Evolutionary conservation across 2,888 invertebrate genomes (phyloP).

Genomic region (Noctuana brunneofusca): DNA sequence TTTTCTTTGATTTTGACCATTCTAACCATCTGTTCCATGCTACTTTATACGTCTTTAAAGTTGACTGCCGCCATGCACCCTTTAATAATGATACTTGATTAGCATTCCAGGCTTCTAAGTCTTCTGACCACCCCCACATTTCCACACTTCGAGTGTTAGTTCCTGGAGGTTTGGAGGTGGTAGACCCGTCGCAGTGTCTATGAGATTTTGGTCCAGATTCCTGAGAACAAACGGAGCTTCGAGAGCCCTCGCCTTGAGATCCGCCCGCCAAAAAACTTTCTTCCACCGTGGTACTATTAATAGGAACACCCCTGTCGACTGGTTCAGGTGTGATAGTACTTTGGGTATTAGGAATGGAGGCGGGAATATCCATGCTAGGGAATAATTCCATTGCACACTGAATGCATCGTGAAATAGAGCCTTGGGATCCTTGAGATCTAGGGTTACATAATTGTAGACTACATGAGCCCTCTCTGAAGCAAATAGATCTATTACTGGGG

Average conservation of each 20-base stretch:
- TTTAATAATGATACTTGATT: background rate
- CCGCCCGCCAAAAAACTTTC: background rate
- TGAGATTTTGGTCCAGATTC: background rate
- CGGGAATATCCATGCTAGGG: background rate
- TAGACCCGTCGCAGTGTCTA: background rate
- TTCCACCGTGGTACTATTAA: background rate
- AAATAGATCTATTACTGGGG: background rate
- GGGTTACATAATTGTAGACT: background rate
- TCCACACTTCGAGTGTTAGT: slow-evolving; percentile 1
- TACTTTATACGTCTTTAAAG: background rate
- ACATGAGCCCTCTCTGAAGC: background rate
- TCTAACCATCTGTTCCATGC: slow-evolving; percentile 1
- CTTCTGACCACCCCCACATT: background rate
- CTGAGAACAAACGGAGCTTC: background rate
- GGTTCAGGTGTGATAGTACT: background rate
- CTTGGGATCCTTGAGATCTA: background rate
- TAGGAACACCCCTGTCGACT: background rate
- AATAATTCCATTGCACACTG: slow-evolving; percentile 3
- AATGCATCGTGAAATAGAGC: background rate
- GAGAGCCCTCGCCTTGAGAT: slow-evolving; percentile 2
- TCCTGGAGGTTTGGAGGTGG: background rate
- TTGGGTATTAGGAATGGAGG: slow-evolving; percentile 1
- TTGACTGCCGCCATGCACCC: background rate
- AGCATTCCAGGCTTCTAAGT: background rate
- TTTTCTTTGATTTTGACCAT: background rate